Conservation (phyloP, 2,888 invertebrate genomes). For the Xylota sylvarum region DNA sequence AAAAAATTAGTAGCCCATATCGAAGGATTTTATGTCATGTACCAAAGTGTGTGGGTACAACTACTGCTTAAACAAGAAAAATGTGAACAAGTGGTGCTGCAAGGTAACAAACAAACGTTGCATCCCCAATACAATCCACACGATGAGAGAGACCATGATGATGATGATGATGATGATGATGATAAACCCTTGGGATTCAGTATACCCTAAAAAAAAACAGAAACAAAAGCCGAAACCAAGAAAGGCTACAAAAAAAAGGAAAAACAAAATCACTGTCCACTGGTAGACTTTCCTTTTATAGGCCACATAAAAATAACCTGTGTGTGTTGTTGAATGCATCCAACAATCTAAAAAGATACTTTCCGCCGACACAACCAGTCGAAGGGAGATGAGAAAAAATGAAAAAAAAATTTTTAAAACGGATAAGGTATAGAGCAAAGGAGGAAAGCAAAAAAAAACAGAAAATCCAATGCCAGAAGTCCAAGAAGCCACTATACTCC, state of each 20-base stretch:
- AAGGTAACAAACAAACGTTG: conserved; percentile 58
- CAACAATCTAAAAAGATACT: conserved; percentile 60
- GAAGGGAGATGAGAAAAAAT: conserved; percentile 36
- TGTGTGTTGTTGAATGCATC: conserved; percentile 51
- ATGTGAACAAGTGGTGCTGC: conserved; percentile 62
- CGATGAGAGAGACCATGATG: conserved; percentile 26
- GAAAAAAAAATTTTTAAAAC: conserved; percentile 15
- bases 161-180: conserved; percentile 53
- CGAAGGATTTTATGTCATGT: conserved; percentile 74
- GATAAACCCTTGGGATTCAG: conserved; percentile 73
- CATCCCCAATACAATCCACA: conserved; percentile 60
- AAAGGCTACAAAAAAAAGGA: conserved; percentile 50
- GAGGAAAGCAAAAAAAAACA: conserved; percentile 20
- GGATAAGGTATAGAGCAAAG: conserved; percentile 34
- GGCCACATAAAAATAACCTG: conserved; percentile 62
- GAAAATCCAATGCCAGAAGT: conserved; percentile 63
- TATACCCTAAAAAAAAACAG: conserved; percentile 30
- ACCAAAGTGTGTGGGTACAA: conserved; percentile 77
- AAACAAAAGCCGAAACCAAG: conserved; percentile 51
- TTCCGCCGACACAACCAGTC: conserved; percentile 61
- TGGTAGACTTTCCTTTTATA: conserved; percentile 75
- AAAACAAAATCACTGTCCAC: conserved; percentile 65
- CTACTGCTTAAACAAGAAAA: conserved; percentile 50
- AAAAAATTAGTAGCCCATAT: conserved; percentile 61
- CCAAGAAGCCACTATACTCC: conserved; percentile 68